A percentile compares a stretch with the other conserved stretches of the same genome.
Conservation (phyloP, 2,797 vertebrate genomes). For the Pantherophis vulpinus region DNA sequence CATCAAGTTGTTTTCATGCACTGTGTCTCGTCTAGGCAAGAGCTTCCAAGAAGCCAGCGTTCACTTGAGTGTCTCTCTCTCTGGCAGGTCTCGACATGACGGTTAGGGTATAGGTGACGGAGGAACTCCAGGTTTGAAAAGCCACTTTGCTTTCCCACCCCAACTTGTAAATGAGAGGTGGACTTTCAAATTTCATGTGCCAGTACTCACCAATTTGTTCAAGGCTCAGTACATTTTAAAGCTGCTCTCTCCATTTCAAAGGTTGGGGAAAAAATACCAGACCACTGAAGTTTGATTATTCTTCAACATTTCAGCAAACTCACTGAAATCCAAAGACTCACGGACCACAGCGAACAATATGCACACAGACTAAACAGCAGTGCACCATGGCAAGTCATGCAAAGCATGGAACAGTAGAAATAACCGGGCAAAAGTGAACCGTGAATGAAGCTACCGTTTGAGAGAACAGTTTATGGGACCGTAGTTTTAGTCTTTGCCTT, state of each 20-base stretch:
- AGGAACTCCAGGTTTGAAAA: conserved; percentile 91
- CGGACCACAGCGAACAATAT: conserved; percentile 78
- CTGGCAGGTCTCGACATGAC: conserved; percentile 99
- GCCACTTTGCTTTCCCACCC: conserved; percentile 83
- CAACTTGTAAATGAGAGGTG: conserved; percentile 85
- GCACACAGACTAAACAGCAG: conserved; percentile 75
- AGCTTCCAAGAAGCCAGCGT: conserved; percentile 98
- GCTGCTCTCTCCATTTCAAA: conserved; percentile 95
- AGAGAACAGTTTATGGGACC: conserved; percentile 93
- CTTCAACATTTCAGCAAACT: conserved; percentile 81
- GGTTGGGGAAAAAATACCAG: conserved; percentile 75
- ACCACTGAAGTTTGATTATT: conserved; percentile 76
- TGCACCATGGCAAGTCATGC: conserved; percentile 91
- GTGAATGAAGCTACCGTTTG: conserved; percentile 79
- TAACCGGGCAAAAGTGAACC: conserved; percentile 87
- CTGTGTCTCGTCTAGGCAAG: conserved; percentile 97
- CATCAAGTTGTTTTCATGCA: conserved; percentile 79
- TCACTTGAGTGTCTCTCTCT: conserved; percentile 99
- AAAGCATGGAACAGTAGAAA: conserved; percentile 89
- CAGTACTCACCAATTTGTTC: conserved; percentile 98
- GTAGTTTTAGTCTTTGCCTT: conserved; percentile 93
- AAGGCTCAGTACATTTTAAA: conserved; percentile 86
- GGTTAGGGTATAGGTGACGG: conserved; percentile 92
- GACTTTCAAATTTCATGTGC: conserved; percentile 88
- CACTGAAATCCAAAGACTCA: conserved; percentile 82